Conservation (phyloP, 2,797 vertebrate species). For the Malurus splendens region DNA sequence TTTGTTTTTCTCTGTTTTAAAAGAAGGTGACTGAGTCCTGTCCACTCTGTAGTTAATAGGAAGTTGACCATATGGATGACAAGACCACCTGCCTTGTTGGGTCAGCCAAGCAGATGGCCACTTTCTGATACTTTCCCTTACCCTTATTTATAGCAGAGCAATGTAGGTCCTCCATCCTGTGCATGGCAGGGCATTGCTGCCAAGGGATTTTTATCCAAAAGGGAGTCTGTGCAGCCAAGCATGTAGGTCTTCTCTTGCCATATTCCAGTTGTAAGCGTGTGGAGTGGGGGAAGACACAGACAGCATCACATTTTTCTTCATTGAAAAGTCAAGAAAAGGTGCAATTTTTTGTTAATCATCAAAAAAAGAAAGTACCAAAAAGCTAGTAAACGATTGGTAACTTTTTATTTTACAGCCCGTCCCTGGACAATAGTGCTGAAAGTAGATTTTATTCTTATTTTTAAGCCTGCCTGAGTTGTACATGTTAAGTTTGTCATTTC, state of each 20-base stretch:
- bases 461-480: background rate
- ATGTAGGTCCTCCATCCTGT: background rate
- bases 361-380: background rate
- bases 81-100: background rate
- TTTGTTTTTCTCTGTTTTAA: background rate
- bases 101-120: slow-evolving; percentile 16
- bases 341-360: background rate
- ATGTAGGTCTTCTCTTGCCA: background rate
- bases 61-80: background rate
- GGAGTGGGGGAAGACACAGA: background rate
- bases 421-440: background rate
- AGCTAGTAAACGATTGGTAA: background rate
- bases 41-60: background rate
- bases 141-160: background rate
- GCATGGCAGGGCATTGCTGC: background rate
- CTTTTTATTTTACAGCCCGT: background rate
- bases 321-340: background rate
- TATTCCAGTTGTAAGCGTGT: background rate
- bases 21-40: background rate
- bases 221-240: background rate
- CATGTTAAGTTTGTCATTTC: background rate
- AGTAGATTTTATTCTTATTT: background rate
- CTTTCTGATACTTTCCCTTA: background rate
- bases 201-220: background rate
- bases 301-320: background rate